Percentiles rank a stretch among this genome's conserved stretches.
Conservation (phyloP, 2,888 invertebrate species). For the Cryptocephalus moraei region DNA sequence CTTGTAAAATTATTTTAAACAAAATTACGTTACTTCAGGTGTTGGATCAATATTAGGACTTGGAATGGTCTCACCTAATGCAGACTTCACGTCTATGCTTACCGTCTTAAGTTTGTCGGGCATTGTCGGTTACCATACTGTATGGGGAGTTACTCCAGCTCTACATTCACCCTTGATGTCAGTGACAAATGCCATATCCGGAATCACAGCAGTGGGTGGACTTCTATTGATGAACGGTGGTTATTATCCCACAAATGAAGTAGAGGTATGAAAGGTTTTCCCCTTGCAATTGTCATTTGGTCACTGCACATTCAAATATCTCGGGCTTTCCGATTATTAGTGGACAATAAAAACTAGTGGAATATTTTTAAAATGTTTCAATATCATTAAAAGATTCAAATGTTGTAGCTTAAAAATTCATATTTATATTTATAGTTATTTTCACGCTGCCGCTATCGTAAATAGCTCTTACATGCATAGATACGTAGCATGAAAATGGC, state of each 20-base stretch:
- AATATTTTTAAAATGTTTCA: no score
- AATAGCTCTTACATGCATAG: no score
- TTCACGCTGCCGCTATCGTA: no score
- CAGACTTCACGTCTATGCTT: constrained; percentile 78
- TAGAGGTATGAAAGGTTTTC: constrained; percentile 44
- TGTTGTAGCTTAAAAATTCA: no score
- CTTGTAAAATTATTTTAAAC: not conserved
- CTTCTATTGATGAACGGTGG: constrained; percentile 79
- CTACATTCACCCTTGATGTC: constrained; percentile 88
- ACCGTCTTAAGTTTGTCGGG: constrained; percentile 76
- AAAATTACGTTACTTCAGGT: constrained; percentile 36
- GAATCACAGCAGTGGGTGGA: constrained; percentile 87
- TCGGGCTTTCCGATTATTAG: no score
- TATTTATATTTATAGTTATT: no score
- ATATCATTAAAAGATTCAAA: no score
- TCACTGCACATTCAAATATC: no score
- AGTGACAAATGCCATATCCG: constrained; percentile 85
- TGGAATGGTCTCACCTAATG: constrained; percentile 69
- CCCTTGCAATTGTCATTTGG: not conserved
- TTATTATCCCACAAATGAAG: constrained; percentile 61
- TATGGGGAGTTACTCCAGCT: constrained; percentile 87
- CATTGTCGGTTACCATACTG: constrained; percentile 77
- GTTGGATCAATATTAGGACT: constrained; percentile 58
- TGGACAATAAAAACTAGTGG: no score
- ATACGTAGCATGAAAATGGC: no score